Base-by-base conservation (phyloP, 2,113 vertebrate genomes). In the Gallinago paraguaiae region DNA sequence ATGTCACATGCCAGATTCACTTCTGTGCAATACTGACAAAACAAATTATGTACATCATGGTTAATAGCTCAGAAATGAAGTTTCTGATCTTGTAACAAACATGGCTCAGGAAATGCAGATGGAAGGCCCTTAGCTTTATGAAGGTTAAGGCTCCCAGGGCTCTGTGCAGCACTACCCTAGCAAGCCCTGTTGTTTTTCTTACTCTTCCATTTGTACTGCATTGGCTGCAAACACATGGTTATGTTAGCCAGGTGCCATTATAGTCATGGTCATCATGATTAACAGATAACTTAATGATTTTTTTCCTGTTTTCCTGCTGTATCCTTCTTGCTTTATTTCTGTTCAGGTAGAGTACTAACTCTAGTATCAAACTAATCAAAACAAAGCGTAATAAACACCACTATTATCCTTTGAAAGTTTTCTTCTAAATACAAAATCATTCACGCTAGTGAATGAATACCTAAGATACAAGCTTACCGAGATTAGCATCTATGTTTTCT, bases 401-500 rank as follows among this genome's bases (percentile, higher is more conserved):
- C 31, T 80, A 45, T 57, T 84, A 53, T 48, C 57, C 65, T 91
- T 70, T 63, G 20, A 27, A 94, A 88, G 31, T 77, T 93, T 93
- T 77, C 50, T 90, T 90, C 78, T 82, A 56, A 91, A 86, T 61
- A 88, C 24, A 64, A 84, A 94, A 83, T 60, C 41, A 12, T 45
- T 35, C 75, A 50, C 82, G 30, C 77, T 68, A 65, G 25, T 60
- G 80, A 92, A 89, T 85, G 65, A 88, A 77, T 79, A 56, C 15
- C 69, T 56, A 82, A 85, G 65, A 86, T 59, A 81, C 20, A 80
- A 85, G 50, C 13, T 92, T 85, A 45, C n/a, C 45, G 45, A 86
- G 72, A 96, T 92, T 71, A 94, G 33, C 57, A 86, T 84, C 64
- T 93, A 4, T 75, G 60, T 85, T 86, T 95, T 93, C 76, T 81